Evolutionary conservation across 1,140 invertebrate genomes (phyloP).

Genomic region (Uloborus diversus): DNA sequence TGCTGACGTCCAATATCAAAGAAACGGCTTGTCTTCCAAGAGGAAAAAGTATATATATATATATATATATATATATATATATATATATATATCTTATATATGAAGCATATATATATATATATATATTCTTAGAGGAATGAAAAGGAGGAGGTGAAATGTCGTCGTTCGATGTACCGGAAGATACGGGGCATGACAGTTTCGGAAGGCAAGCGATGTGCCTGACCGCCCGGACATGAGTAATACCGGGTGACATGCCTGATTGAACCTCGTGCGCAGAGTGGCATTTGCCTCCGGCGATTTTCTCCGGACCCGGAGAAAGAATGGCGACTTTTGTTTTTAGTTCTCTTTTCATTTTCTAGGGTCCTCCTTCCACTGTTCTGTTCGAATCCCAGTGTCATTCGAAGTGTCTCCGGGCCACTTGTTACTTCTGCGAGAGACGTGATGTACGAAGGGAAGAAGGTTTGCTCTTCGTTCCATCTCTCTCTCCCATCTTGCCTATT

Average conservation of each 20-base stretch:
- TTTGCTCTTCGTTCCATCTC: neutral
- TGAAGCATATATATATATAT: too few species aligned
- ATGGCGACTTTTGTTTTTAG: constrained; percentile 23
- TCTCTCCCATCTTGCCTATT: neutral
- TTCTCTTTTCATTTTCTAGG: constrained; percentile 15
- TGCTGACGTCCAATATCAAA: neutral
- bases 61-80: too few species aligned
- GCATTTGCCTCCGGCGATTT: constrained; percentile 49
- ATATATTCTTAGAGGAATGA: neutral
- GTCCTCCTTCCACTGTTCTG: neutral
- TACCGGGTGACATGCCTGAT: constrained; percentile 54
- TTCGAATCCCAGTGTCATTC: constrained; percentile 31
- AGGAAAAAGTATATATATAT: too few species aligned
- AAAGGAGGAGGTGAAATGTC: constrained; percentile 17
- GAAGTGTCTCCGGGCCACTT: constrained; percentile 48
- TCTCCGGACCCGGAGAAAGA: constrained; percentile 42
- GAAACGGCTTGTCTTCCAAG: too few species aligned
- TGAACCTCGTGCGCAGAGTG: constrained; percentile 47
- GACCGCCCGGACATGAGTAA: constrained; percentile 54
- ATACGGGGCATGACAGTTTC: constrained; percentile 50
- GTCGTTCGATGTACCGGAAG: constrained; percentile 41
- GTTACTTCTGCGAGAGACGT: constrained; percentile 28
- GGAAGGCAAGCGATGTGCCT: constrained; percentile 19
- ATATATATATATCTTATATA: too few species aligned
- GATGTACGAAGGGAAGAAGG: neutral